phyloP scores from a whole-genome alignment of 2,888 invertebrate species.

The Sarcophaga subvicina region DNA sequence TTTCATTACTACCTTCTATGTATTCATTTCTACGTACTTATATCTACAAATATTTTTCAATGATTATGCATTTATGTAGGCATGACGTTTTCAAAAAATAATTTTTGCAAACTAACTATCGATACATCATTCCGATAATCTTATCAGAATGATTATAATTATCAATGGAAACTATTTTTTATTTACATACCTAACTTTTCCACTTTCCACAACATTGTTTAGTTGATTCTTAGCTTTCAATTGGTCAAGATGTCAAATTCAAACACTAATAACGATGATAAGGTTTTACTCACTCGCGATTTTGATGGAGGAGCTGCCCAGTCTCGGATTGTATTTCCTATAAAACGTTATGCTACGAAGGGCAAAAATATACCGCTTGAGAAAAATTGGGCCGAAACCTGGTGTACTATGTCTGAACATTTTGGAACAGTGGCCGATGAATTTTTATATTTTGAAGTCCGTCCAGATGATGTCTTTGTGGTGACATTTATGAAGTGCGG shows the following conservation, averaged over 20 bases:
- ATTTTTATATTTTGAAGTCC: slow-evolving; percentile 68
- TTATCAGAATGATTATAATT: neutral
- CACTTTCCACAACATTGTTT: neutral
- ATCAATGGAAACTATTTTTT: neutral
- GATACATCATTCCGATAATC: too few species aligned
- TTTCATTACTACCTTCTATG: too few species aligned
- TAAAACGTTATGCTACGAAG: slow-evolving; percentile 46
- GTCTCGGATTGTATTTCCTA: neutral
- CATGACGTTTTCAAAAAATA: too few species aligned
- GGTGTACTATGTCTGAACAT: slow-evolving; percentile 51
- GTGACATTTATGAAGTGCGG: slow-evolving; percentile 71
- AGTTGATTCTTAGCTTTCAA: neutral
- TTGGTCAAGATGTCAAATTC: neutral
- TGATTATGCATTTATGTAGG: too few species aligned
- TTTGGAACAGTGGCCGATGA: slow-evolving; percentile 47
- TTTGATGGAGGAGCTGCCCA: neutral
- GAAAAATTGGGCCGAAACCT: slow-evolving; percentile 63
- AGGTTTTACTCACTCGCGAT: neutral
- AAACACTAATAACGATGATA: neutral
- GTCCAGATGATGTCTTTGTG: slow-evolving; percentile 70
- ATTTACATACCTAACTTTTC: neutral
- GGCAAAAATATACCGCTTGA: slow-evolving; percentile 58
- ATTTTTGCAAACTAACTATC: too few species aligned
- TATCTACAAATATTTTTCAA: too few species aligned
- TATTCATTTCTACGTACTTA: too few species aligned